Conservation (phyloP, 2,113 vertebrate species). For the Sylvicapra grimmia region DNA sequence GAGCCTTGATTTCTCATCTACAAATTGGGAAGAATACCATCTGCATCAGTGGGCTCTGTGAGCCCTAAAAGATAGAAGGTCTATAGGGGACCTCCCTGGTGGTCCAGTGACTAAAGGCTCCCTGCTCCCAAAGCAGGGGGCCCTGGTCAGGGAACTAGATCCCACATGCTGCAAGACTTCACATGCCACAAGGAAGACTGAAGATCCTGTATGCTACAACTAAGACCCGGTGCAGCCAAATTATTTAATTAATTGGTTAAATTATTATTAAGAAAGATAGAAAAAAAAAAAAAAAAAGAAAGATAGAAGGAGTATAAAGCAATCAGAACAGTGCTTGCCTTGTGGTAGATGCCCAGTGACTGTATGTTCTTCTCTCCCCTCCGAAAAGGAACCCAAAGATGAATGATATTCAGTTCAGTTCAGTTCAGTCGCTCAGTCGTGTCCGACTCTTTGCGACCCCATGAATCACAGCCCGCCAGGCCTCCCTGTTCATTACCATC, state of each 20-base stretch:
- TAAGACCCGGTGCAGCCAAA: neutral
- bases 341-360: neutral
- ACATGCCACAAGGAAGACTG: neutral
- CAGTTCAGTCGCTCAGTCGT: too few relatives aligned
- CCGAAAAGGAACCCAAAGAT: neutral
- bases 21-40: neutral
- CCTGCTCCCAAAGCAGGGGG: neutral
- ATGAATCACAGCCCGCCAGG: too few relatives aligned
- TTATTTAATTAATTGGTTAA: neutral
- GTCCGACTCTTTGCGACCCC: too few relatives aligned
- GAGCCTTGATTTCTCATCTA: neutral
- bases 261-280: neutral
- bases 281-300: too few relatives aligned
- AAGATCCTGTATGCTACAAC: neutral
- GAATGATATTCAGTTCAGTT: too few relatives aligned
- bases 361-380: neutral
- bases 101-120: neutral
- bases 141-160: neutral
- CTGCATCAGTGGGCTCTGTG: neutral
- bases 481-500: too few relatives aligned
- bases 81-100: neutral
- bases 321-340: neutral
- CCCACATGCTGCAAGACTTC: neutral
- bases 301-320: neutral
- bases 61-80: neutral